phyloP scores from a whole-genome alignment of 2,888 invertebrate genomes.

The Physocephala rufipes region DNA sequence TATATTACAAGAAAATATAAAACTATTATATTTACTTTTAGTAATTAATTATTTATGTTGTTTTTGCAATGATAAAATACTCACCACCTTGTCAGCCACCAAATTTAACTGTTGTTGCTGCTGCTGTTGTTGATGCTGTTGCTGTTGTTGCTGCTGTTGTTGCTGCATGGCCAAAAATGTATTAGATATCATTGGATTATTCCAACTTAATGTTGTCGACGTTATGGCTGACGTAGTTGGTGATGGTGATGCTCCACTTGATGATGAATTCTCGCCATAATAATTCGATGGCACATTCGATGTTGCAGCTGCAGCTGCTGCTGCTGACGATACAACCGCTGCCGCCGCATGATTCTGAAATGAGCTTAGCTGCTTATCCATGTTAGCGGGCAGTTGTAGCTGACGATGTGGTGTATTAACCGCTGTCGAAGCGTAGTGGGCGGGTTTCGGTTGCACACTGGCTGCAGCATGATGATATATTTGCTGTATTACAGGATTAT shows the following conservation, averaged over 20 bases:
- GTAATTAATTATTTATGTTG: background rate
- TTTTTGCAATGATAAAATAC: constrained; percentile 45
- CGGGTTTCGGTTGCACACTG: constrained; percentile 71
- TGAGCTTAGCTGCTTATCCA: constrained; percentile 60
- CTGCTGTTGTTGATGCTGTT: constrained; percentile 65
- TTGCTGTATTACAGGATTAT: constrained; percentile 84
- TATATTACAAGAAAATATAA: background rate
- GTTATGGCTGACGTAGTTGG: constrained; percentile 63
- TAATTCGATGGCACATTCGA: constrained; percentile 62
- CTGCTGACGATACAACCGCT: constrained; percentile 57
- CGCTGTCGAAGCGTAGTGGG: constrained; percentile 73
- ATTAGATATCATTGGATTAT: constrained; percentile 69
- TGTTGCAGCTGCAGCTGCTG: constrained; percentile 59
- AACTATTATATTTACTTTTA: background rate
- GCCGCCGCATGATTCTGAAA: constrained; percentile 62
- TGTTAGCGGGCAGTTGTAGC: constrained; percentile 69
- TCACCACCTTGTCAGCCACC: constrained; percentile 64
- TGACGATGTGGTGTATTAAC: constrained; percentile 75
- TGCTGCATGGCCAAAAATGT: constrained; percentile 64
- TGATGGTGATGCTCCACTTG: constrained; percentile 63
- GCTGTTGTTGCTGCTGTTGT: constrained; percentile 58
- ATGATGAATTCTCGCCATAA: constrained; percentile 64
- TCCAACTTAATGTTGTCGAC: constrained; percentile 74
- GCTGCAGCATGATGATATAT: constrained; percentile 78
- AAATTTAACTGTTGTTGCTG: constrained; percentile 56